Percentiles rank a stretch among this genome's conserved stretches.
Conservation (phyloP, 2,113 vertebrate species). For the Phyllopteryx taeniolatus region DNA sequence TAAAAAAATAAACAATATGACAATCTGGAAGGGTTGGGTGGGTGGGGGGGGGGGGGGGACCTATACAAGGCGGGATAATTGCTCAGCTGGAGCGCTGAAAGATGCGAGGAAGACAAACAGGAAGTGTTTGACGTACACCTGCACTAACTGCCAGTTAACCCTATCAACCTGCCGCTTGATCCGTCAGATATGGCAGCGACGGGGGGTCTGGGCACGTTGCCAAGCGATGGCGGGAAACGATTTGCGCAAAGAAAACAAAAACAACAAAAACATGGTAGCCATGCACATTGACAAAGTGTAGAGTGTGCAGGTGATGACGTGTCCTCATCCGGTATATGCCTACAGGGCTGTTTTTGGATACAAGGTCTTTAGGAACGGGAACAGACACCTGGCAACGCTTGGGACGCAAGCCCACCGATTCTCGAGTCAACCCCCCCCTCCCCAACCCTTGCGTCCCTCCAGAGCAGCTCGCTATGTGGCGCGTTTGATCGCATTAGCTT, state of each 20-base stretch:
- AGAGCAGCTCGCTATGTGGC: conserved; percentile 31
- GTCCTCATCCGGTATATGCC: conserved; percentile 49
- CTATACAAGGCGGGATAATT: conserved; percentile 61
- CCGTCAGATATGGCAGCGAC: conserved; percentile 27
- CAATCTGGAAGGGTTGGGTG: conserved; percentile 16
- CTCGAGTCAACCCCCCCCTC: background rate
- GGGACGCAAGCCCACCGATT: conserved; percentile 43
- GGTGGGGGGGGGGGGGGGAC: conserved; percentile 27
- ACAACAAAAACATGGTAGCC: conserved; percentile 14
- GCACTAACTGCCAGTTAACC: conserved; percentile 54
- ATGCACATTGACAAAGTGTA: conserved; percentile 47
- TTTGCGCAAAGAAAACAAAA: conserved; percentile 60
- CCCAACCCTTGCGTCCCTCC: conserved; percentile 13
- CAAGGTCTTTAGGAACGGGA: conserved; percentile 47
- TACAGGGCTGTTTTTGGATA: conserved; percentile 51
- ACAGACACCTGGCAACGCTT: conserved; percentile 65
- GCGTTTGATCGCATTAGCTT: conserved; percentile 65
- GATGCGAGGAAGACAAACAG: conserved; percentile 60
- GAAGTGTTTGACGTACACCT: conserved; percentile 47
- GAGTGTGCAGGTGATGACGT: conserved; percentile 59
- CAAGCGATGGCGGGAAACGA: conserved; percentile 54
- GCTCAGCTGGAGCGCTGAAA: conserved; percentile 65
- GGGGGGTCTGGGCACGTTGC: conserved; percentile 39
- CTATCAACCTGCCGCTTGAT: conserved; percentile 56
- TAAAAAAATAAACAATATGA: background rate